These are phyloP conservation scores for Anaspis maculata DNA, from an alignment of 2,888 invertebrate species.

Conservation along the genomic window DNA sequence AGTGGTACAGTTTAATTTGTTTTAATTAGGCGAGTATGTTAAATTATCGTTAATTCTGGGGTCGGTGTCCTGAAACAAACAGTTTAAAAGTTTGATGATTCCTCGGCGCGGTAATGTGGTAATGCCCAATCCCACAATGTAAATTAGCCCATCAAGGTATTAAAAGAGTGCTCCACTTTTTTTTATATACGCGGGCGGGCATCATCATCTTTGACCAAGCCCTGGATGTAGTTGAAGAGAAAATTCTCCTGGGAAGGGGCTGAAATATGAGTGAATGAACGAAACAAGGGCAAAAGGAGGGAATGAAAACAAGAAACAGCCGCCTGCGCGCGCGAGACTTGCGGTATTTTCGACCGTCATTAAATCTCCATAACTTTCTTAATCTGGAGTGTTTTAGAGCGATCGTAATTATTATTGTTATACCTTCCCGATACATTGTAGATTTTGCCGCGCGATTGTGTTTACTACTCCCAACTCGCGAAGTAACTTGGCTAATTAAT, in stretches of 20 bases:
- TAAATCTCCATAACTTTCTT: constrained; percentile 28
- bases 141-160: constrained; percentile 8
- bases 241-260: constrained; percentile 11
- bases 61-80: constrained; percentile 4
- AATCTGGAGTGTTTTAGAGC: constrained; percentile 23
- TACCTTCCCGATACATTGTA: constrained; percentile 21
- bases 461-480: too few species aligned
- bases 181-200: constrained; percentile 1
- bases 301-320: constrained; percentile 25
- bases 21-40: constrained; percentile 11
- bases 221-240: constrained; percentile 13
- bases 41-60: constrained; percentile 8
- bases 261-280: constrained; percentile 25
- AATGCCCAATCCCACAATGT: constrained; percentile 2
- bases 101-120: background rate
- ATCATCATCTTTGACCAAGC: constrained; percentile 12
- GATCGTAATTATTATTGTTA: constrained; percentile 24
- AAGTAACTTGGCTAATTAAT: too few species aligned
- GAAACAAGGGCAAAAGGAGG: constrained; percentile 20
- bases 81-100: constrained; percentile 1
- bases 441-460: constrained; percentile 17
- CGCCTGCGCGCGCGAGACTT: constrained; percentile 15
- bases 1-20: constrained; percentile 8
- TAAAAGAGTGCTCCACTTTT: constrained; percentile 8
- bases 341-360: constrained; percentile 23